Evolutionary conservation across 2,888 invertebrate species (phyloP).

Genomic region (Adela reaumurella): DNA sequence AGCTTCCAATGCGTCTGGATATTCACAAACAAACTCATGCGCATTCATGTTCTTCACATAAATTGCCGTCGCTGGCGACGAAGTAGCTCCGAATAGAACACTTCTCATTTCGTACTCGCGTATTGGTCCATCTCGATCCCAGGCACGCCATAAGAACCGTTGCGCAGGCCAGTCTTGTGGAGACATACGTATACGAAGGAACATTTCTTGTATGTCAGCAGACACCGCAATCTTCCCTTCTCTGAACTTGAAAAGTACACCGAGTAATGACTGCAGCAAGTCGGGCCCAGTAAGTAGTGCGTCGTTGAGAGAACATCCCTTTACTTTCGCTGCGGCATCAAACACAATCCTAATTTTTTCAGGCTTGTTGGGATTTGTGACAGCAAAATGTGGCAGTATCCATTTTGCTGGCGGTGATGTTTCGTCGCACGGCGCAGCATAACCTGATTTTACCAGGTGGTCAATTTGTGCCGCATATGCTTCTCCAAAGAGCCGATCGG

Average conservation of each 20-base stretch:
- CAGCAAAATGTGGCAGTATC: slow-evolving; percentile 12
- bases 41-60: slow-evolving; percentile 16
- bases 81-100: slow-evolving; percentile 14
- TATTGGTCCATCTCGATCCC: slow-evolving; percentile 3
- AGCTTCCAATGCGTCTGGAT: slow-evolving; percentile 8
- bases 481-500: not conserved
- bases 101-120: slow-evolving; percentile 13
- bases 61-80: slow-evolving; percentile 10
- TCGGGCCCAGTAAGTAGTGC: slow-evolving; percentile 17
- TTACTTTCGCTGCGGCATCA: slow-evolving; percentile 16
- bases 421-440: not conserved
- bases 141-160: slow-evolving; percentile 9
- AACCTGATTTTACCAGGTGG: not conserved
- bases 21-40: slow-evolving; percentile 2
- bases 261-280: slow-evolving; percentile 14
- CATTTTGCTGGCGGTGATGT: not conserved
- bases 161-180: slow-evolving; percentile 5
- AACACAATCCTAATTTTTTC: slow-evolving; percentile 17
- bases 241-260: slow-evolving; percentile 17
- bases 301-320: slow-evolving; percentile 16
- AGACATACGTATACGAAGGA: slow-evolving; percentile 15
- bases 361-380: slow-evolving; percentile 15
- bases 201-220: slow-evolving; percentile 21
- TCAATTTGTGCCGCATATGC: not conserved
- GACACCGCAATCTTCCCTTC: slow-evolving; percentile 13